phyloP scores from a whole-genome alignment of 2,113 vertebrate species.

The Eolophus roseicapilla region DNA sequence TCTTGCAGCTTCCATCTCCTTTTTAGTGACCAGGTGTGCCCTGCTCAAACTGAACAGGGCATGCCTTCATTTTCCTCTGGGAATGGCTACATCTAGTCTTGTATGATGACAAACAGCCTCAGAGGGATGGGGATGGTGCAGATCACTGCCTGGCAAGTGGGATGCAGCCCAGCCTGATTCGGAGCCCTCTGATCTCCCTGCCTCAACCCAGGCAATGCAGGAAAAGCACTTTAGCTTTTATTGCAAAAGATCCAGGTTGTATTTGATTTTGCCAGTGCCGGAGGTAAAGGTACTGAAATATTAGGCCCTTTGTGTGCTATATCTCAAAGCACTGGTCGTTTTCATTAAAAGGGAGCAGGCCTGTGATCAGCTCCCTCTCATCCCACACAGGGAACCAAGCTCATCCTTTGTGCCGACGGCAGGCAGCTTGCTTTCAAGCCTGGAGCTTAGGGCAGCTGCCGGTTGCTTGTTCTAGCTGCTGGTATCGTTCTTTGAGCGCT shows the following conservation, averaged over 20 bases:
- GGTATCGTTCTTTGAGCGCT: background rate
- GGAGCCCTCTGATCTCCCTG: background rate
- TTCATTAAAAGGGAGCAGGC: background rate
- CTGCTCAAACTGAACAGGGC: background rate
- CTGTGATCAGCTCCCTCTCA: slow-evolving; percentile 5
- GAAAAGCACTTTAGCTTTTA: background rate
- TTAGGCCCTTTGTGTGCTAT: background rate
- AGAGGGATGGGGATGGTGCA: background rate
- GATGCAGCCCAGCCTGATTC: background rate
- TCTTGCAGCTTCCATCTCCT: background rate
- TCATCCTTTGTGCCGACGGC: background rate
- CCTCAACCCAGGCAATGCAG: background rate
- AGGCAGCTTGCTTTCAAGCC: background rate
- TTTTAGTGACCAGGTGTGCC: background rate
- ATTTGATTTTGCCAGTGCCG: background rate
- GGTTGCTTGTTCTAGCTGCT: slow-evolving; percentile 6
- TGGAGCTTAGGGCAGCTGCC: background rate
- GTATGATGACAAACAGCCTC: background rate
- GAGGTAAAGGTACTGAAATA: background rate
- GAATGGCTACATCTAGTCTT: background rate
- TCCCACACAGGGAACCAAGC: background rate
- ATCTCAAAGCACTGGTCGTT: background rate
- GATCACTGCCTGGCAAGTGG: background rate
- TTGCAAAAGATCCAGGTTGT: background rate
- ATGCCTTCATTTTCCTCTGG: background rate